phyloP scores from a whole-genome alignment of 2,113 vertebrate genomes.

The Tretioscincus oriximinensis region DNA sequence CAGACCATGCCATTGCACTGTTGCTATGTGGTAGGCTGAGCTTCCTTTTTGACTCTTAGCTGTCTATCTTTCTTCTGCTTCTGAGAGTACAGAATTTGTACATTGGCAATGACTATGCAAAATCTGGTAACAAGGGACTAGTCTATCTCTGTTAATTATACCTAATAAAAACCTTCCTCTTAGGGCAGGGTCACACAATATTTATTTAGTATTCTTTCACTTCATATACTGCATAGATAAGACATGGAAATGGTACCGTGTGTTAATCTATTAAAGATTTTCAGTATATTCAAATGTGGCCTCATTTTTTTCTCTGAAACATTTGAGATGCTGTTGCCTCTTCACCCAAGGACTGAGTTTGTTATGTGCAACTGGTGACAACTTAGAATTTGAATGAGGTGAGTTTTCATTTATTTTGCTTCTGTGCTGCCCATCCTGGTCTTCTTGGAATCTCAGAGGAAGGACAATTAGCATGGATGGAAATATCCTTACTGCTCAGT shows the following conservation, averaged over 20 bases:
- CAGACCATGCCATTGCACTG: not conserved
- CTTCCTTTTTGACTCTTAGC: not conserved
- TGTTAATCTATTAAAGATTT: too few species aligned
- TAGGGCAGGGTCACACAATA: not conserved
- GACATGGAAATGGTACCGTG: not conserved
- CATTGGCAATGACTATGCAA: not conserved
- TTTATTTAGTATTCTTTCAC: not conserved
- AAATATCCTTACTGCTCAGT: too few species aligned
- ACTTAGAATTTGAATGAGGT: too few species aligned
- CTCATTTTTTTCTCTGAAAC: too few species aligned
- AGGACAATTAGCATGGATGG: too few species aligned
- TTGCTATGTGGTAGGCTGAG: not conserved
- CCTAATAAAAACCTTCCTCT: not conserved
- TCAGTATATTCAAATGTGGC: too few species aligned
- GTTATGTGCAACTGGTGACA: too few species aligned
- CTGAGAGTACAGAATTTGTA: not conserved
- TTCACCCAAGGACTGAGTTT: too few species aligned
- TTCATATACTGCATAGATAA: not conserved
- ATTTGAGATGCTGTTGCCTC: too few species aligned
- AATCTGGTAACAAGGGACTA: not conserved
- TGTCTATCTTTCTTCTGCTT: not conserved
- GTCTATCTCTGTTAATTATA: not conserved
- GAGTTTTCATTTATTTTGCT: too few species aligned
- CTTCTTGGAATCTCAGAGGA: too few species aligned
- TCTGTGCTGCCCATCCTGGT: too few species aligned